These are phyloP conservation scores for Lasius platythorax DNA, from an alignment of 2,888 invertebrate genomes.

Conservation along the genomic window DNA sequence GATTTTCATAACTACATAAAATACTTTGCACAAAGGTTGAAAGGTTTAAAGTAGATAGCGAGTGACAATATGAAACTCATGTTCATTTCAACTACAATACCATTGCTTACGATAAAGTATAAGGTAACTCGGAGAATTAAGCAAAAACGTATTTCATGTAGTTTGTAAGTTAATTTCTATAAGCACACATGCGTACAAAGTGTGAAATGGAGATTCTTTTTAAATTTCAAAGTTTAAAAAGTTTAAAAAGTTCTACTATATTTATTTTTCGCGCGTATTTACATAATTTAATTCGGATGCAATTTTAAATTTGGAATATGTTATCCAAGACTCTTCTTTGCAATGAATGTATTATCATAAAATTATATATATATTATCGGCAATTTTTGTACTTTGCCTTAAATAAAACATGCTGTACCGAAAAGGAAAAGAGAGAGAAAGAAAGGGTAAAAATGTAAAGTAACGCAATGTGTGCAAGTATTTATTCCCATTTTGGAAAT, in stretches of 20 bases:
- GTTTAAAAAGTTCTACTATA: not conserved
- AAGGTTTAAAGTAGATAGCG: not conserved
- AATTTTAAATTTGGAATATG: not conserved
- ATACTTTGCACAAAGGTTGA: not conserved
- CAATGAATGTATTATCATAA: not conserved
- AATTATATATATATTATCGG: not conserved
- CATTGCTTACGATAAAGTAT: not conserved
- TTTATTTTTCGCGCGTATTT: not conserved
- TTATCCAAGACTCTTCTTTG: not conserved
- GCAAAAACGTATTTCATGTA: not conserved
- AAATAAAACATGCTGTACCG: not conserved
- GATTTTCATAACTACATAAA: not conserved
- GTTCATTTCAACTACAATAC: not conserved
- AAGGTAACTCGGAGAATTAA: not conserved
- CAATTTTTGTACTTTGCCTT: not conserved
- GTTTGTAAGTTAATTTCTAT: not conserved
- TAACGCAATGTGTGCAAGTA: not conserved
- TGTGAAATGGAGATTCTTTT: not conserved
- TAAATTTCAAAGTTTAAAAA: not conserved
- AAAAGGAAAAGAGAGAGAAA: not conserved
- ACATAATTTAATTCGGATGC: not conserved
- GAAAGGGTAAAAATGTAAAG: not conserved
- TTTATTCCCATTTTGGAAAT: not conserved
- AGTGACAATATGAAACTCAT: not conserved
- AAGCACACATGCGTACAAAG: not conserved